Base-by-base conservation (phyloP, 2,113 vertebrate species). In the Propithecus coquereli region DNA sequence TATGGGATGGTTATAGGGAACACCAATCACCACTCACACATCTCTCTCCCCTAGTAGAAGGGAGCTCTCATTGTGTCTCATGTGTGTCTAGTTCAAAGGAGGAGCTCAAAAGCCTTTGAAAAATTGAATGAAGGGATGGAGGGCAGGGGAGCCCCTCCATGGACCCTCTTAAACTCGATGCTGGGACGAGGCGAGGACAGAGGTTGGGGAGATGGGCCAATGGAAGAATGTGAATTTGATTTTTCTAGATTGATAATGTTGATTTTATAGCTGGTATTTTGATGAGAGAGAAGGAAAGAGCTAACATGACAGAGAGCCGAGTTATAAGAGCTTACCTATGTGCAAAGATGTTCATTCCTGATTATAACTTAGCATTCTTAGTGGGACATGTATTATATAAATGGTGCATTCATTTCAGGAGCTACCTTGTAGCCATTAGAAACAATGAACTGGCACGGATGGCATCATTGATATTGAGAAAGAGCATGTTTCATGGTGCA, bases 401-500 rank as follows among this genome's bases (percentile, higher is more conserved):
- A 87, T 32, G 59, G 9, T 22, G 16, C 34, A 0, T 1, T 43
- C 47, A 59, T 9, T 27, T 52, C 8, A 34, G 23, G 52, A 73
- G n/a, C 37, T 23, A 65, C 4, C 45, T n/a, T 5, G 23, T 14
- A n/a, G 65, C 45, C 68, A 7, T 17, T 25, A n/a, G 43, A 52
- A 12, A 43, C 66, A 81, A 88, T 37, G 30, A 47, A 20, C 8
- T 71, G 47, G 18, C 8, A 13, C 13, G 2, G 47, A 82, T 43
- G 27, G 23, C 61, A 34, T 59, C 5, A 2, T 13, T 32, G 34
- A 63, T 23, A 0, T 0, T 40, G 50, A 16, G 30, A 63, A 25
- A 18, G 8, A 43, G 16, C 22, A 0, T 3, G 16, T 40, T 17
- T 50, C 20, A 0, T 4, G 20, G 63, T 27, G 18, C 71, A 37